Percentiles rank a stretch among this genome's conserved stretches.
phyloP scores from a whole-genome alignment of 2,113 vertebrate genomes.

The Centropus bengalensis region DNA sequence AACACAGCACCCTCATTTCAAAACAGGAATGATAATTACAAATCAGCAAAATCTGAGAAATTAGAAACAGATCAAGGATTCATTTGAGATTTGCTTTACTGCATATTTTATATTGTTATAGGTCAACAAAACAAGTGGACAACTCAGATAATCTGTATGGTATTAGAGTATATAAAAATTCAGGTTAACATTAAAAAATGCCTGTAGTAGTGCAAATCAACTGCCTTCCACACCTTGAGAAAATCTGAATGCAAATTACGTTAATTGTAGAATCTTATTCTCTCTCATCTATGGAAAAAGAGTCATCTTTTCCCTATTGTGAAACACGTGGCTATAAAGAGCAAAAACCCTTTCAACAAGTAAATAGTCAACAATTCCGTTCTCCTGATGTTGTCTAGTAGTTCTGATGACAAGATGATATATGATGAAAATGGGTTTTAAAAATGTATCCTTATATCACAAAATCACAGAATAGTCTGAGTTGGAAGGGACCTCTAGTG shows the following conservation, averaged over 20 bases:
- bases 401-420: background rate
- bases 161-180: background rate
- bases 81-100: background rate
- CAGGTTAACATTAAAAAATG: background rate
- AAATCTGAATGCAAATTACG: background rate
- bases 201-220: background rate
- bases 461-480: background rate
- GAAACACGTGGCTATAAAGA: background rate
- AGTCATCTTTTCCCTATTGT: background rate
- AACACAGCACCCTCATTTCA: background rate
- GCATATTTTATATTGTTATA: background rate
- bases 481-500: background rate
- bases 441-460: background rate
- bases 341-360: background rate
- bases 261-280: background rate
- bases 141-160: background rate
- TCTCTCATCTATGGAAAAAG: background rate
- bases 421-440: background rate
- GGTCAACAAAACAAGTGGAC: background rate
- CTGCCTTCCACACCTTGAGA: background rate
- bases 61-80: background rate
- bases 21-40: background rate
- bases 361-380: background rate
- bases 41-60: background rate
- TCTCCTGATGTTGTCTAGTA: background rate